Conservation (phyloP, 2,888 invertebrate genomes). For the Xylocampa areola region DNA sequence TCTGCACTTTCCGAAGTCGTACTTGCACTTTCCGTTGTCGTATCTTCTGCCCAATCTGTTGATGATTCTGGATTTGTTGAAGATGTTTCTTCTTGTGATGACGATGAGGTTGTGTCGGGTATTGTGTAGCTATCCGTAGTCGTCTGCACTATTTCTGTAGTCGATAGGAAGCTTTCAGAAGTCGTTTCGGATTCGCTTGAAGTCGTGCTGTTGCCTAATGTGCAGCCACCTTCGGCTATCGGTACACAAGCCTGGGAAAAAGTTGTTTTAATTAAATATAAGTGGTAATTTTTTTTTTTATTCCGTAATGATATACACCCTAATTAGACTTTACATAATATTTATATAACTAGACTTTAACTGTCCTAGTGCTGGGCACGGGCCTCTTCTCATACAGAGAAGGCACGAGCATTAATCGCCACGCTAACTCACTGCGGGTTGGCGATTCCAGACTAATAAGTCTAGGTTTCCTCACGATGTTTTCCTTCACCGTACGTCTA, state of each 20-base stretch:
- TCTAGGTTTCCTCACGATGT: too few relatives aligned
- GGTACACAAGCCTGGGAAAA: constrained; percentile 24
- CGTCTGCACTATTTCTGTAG: constrained; percentile 26
- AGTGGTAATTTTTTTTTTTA: too few relatives aligned
- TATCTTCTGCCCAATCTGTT: constrained; percentile 11
- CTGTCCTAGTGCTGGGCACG: too few relatives aligned
- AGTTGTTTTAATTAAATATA: neutral
- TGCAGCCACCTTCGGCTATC: constrained; percentile 51
- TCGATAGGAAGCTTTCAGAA: constrained; percentile 26
- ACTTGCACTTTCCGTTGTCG: neutral
- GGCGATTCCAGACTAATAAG: too few relatives aligned
- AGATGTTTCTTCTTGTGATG: constrained; percentile 2
- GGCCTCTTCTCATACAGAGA: too few relatives aligned
- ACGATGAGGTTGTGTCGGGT: neutral
- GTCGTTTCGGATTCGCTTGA: constrained; percentile 12
- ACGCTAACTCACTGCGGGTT: too few relatives aligned
- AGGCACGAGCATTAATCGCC: too few relatives aligned
- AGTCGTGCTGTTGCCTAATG: constrained; percentile 26
- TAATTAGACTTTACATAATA: too few relatives aligned
- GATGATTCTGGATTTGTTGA: constrained; percentile 14
- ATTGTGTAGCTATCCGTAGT: constrained; percentile 15
- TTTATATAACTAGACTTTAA: too few relatives aligned
- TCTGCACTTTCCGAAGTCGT: constrained; percentile 3
- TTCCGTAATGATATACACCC: too few relatives aligned
- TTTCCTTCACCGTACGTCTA: too few relatives aligned